These are phyloP conservation scores for Papilio glaucus DNA, from an alignment of 1,140 invertebrate genomes.

Conservation along the genomic window DNA sequence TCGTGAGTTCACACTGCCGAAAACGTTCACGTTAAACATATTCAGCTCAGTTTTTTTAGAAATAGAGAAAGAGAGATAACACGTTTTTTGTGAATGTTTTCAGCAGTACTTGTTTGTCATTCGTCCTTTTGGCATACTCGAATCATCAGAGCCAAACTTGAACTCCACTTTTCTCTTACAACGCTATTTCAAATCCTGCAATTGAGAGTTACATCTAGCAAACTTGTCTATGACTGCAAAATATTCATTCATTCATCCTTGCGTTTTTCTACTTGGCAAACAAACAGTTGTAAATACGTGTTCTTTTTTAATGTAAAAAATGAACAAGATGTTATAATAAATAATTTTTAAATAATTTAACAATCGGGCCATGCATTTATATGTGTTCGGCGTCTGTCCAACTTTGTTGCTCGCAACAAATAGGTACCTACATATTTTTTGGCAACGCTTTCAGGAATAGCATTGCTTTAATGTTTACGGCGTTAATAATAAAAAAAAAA, in stretches of 20 bases:
- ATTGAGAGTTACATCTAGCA: too few species aligned
- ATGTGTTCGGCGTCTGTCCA: slow-evolving; percentile 21
- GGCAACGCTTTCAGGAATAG: slow-evolving; percentile 9
- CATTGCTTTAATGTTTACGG: slow-evolving; percentile 20
- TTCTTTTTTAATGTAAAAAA: background rate
- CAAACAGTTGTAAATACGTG: background rate
- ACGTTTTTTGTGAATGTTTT: too few species aligned
- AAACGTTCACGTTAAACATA: too few species aligned
- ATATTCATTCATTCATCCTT: background rate
- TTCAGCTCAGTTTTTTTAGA: too few species aligned
- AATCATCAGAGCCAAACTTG: too few species aligned
- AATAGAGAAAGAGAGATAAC: too few species aligned
- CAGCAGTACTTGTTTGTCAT: too few species aligned
- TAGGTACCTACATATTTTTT: slow-evolving; percentile 24
- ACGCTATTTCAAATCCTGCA: too few species aligned
- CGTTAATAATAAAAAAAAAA: slow-evolving; percentile 18
- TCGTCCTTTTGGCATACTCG: too few species aligned
- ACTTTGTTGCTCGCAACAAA: slow-evolving; percentile 19
- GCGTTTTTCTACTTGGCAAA: background rate
- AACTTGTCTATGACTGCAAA: too few species aligned
- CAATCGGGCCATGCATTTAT: slow-evolving; percentile 25
- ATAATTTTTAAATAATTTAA: slow-evolving; percentile 35
- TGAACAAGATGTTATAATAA: slow-evolving; percentile 6
- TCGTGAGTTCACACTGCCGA: too few species aligned
- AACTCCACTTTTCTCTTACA: too few species aligned